Base-by-base conservation (phyloP, 2,888 invertebrate genomes). In the Lithophane semibrunnea region DNA sequence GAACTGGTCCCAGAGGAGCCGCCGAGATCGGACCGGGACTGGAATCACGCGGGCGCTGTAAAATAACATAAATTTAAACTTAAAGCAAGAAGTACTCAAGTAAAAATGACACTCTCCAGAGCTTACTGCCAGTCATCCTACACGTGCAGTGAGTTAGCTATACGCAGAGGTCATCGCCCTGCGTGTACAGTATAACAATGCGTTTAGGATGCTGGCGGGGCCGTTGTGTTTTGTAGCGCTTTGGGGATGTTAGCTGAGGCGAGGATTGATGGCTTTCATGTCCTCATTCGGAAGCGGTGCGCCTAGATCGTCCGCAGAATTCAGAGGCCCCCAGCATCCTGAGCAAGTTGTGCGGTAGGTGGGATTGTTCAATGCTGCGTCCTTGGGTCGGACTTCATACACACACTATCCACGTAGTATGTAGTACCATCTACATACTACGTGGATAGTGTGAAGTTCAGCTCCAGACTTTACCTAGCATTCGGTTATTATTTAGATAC, bases 1-100 rank as follows among this genome's bases (percentile, higher is more conserved):
- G 94, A 98, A 99, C 94, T 99, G 99, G 96, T 99, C 99, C 99
- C 99, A 99, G 0, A 99, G 97, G 69, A 99, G 98, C 24, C 99
- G 97, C 90, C 99, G 98, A 77, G 98, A 98, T 77, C 98, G 97
- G 0, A 99, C 99, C 1, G 99, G 99, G 18, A 98, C 99, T 0
- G 99, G 98, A 86, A 99, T 99, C 83, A 99, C 98, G 94, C 98
- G 98, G 0, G 98, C 98, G 83, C 98, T 98, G 84, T 10, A 88
- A 75, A 16, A 92, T 47, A 68, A 52, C 0, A 29, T 64, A 13
- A 60, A 7, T 16, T 24, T n/a, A 16, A 24, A 16, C 24, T 24
- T 8, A 24, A 29, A 60, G 16, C 13, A 24, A 24, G 16, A 24
- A 7, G 7, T 16, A 24, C 12, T 24, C 12, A 24, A 24, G 58